Percentiles rank a stretch among this genome's conserved stretches.
These are phyloP conservation scores for Tachuris rubrigastra DNA, from an alignment of 2,113 vertebrate genomes.

Conservation along the genomic window DNA sequence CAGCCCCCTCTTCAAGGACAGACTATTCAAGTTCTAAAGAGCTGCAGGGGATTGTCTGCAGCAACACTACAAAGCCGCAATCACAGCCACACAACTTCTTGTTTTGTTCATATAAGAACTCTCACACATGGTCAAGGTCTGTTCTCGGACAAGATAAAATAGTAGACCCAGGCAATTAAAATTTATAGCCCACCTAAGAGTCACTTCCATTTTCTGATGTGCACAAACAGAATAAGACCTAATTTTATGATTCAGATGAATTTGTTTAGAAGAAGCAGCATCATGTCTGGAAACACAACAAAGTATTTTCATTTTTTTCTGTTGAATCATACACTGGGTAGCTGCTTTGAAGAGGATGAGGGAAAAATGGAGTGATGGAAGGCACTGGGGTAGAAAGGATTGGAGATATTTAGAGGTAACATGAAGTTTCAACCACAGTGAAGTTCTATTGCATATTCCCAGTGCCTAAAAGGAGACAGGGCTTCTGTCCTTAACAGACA, in stretches of 20 bases:
- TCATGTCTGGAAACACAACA: not conserved
- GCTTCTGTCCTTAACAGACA: not conserved
- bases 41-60: not conserved
- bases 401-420: not conserved
- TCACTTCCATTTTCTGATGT: not conserved
- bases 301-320: not conserved
- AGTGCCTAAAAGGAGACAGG: not conserved
- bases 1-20: not conserved
- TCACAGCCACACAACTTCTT: not conserved
- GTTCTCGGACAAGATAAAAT: not conserved
- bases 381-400: not conserved
- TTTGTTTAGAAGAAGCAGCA: not conserved
- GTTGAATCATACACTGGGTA: not conserved
- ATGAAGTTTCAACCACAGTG: not conserved
- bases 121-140: not conserved
- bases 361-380: not conserved
- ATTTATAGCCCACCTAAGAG: not conserved
- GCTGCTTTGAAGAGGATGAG: not conserved
- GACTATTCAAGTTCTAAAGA: not conserved
- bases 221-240: not conserved
- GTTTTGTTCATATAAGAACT: not conserved
- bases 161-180: not conserved
- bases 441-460: not conserved
- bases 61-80: not conserved
- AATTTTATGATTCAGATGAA: not conserved